Conservation (phyloP, 30 jellyfish, hydroid and myxozoan genomes). For the Chrysaora quinquecirrha region DNA sequence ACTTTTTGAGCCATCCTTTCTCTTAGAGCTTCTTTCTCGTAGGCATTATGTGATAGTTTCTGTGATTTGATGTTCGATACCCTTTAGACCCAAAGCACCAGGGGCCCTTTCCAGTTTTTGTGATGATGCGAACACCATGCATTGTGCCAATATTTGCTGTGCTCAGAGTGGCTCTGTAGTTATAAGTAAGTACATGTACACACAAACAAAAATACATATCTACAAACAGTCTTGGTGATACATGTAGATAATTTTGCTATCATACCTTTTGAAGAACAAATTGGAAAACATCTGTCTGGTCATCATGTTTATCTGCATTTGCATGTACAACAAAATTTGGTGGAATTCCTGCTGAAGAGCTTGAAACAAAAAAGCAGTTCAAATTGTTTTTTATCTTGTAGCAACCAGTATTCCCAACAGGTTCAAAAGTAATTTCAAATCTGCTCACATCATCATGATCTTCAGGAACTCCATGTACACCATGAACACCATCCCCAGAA, state of each 20-base stretch:
- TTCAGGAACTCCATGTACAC: constrained; percentile 40
- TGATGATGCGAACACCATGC: too few species aligned
- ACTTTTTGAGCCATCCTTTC: too few species aligned
- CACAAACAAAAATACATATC: background rate
- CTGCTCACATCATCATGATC: constrained; percentile 8
- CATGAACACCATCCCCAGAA: constrained; percentile 34
- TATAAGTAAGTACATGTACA: too few species aligned
- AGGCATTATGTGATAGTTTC: too few species aligned
- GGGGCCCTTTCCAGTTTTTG: too few species aligned
- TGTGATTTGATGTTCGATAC: background rate
- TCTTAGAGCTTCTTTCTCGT: too few species aligned
- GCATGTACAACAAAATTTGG: constrained; percentile 44
- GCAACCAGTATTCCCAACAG: constrained; percentile 21
- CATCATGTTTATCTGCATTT: constrained; percentile 14
- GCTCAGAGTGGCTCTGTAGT: too few species aligned
- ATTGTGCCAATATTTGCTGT: too few species aligned
- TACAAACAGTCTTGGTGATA: background rate
- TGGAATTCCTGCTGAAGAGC: constrained; percentile 53
- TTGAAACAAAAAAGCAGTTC: constrained; percentile 30
- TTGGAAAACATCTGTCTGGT: constrained; percentile 34
- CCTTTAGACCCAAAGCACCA: background rate
- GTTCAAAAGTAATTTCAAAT: constrained; percentile 16
- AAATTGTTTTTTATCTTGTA: constrained; percentile 25
- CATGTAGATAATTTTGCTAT: background rate
- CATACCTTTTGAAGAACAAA: constrained; percentile 40